These are phyloP conservation scores for Phyllopteryx taeniolatus DNA, from an alignment of 2,113 vertebrate species.

Conservation along the genomic window DNA sequence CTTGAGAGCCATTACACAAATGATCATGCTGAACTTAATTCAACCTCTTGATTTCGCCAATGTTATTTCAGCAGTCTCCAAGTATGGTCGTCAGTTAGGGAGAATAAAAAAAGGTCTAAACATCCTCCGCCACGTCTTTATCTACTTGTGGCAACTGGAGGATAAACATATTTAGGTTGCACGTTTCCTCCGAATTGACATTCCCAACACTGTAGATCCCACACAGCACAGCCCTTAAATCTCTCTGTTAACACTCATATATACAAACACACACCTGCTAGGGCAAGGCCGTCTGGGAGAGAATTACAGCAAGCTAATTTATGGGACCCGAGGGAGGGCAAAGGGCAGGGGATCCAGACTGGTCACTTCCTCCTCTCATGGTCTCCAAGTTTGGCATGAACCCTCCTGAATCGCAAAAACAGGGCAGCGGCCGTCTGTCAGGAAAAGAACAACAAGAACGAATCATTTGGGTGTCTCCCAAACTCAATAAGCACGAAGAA, in stretches of 20 bases:
- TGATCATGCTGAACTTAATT: constrained; percentile 56
- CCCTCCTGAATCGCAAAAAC: constrained; percentile 1
- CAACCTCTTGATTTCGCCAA: constrained; percentile 56
- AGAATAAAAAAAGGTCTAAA: constrained; percentile 11
- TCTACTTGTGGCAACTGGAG: constrained; percentile 49
- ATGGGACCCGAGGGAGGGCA: constrained; percentile 70
- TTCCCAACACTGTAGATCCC: constrained; percentile 75
- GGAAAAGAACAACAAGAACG: neutral
- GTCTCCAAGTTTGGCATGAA: constrained; percentile 32
- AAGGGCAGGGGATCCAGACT: constrained; percentile 68
- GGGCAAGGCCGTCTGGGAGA: constrained; percentile 68
- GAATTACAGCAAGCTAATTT: constrained; percentile 76
- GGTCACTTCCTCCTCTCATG: constrained; percentile 67
- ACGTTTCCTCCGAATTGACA: constrained; percentile 68
- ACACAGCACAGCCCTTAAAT: constrained; percentile 65
- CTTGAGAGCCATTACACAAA: constrained; percentile 32
- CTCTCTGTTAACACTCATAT: constrained; percentile 63
- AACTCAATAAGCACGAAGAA: neutral
- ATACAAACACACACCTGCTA: constrained; percentile 80
- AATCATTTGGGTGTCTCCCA: neutral
- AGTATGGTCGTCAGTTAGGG: constrained; percentile 4
- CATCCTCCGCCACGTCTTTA: constrained; percentile 52
- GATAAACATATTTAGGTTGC: constrained; percentile 75
- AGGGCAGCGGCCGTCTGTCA: neutral
- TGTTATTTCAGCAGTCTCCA: constrained; percentile 37